Evolutionary conservation across 37 sponge, comb jelly and placozoan genomes (phyloP), one percentile per base, ranked within the genome.

Genomic region (Chondrosia reniformis): DNA sequence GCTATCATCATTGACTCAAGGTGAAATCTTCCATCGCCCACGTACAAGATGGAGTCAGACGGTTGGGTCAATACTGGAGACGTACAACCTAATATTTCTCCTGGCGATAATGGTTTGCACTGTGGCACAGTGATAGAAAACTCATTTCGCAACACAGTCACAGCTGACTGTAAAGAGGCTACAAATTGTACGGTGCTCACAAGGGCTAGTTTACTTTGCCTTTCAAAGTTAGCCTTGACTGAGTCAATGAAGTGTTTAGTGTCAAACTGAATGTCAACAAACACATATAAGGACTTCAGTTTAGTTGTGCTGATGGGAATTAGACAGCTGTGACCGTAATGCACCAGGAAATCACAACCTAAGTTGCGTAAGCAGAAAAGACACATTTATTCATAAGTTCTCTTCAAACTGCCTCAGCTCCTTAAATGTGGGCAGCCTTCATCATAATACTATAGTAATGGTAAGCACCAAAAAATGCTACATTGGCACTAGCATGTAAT

Each of bases 101-200:
- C 97, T 25, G 97, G 97, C 31, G 97, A 97, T 0, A 97, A 75
- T 8, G 97, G 97, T 46, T 86, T 85, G 6, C 80, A 71, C 63
- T 91, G 97, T 0, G 97, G 97, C 0, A 94, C 63, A 21, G 80
- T 59, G 24, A 97, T 58, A 3, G 56, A 46, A 74, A 79, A 94
- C 0, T 85, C 84, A 0, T 33, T 44, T 27, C n/a, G 32, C 12
- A 92, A 79, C 30, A 46, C 56, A 36, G 81, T 78, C 25, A 45
- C 71, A 31, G 80, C 76, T 44, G 77, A 63, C 69, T 97, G 97
- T 32, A 97, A 55, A 38, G 92, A 83, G 33, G 95, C 81, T 5
- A 97, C 88, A 73, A 97, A 97, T 78, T 97, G 97, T 1, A 97
- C 94, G 37, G 97, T 97, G 71, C 94, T 85, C 46, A 94, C 94